Conservation (phyloP, 2,797 vertebrate genomes). For the Distichodus sexfasciatus region DNA sequence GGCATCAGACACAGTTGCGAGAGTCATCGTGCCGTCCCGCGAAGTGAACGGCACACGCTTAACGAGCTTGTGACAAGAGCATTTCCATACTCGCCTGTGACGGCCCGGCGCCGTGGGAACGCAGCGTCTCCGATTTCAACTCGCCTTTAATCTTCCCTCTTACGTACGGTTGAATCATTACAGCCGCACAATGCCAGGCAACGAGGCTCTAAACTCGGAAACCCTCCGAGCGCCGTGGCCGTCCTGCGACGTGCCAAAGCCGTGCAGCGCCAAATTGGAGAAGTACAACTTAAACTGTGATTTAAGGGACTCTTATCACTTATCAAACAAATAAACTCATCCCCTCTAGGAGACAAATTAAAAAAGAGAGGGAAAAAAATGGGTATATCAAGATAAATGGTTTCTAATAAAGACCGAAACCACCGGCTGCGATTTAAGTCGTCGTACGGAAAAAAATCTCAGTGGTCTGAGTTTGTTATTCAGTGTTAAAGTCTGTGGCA, state of each 20-base stretch:
- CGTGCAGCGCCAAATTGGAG: conserved; percentile 48
- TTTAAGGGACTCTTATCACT: conserved; percentile 56
- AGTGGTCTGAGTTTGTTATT: conserved; percentile 38
- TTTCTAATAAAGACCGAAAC: conserved; percentile 57
- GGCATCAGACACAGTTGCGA: conserved; percentile 31
- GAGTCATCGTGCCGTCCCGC: conserved; percentile 57
- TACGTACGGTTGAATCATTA: conserved; percentile 57
- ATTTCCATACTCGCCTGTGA: conserved; percentile 55
- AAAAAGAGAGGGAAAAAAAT: conserved; percentile 38
- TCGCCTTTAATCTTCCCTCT: conserved; percentile 57
- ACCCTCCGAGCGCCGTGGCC: conserved; percentile 43
- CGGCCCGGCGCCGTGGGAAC: conserved; percentile 43
- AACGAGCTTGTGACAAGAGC: conserved; percentile 55
- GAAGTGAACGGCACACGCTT: conserved; percentile 52
- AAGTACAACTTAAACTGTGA: conserved; percentile 53
- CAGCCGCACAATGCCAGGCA: conserved; percentile 37
- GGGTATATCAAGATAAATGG: conserved; percentile 57
- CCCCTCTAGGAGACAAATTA: conserved; percentile 51
- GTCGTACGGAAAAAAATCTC: conserved; percentile 20
- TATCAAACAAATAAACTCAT: conserved; percentile 58
- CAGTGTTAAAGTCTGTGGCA: conserved; percentile 51
- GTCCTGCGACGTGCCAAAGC: conserved; percentile 49
- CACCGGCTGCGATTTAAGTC: conserved; percentile 41
- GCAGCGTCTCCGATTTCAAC: conserved; percentile 49
- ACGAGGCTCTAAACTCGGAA: conserved; percentile 45